Evolutionary conservation across 2,888 invertebrate species (phyloP), one percentile per base, ranked within the genome.

Genomic region (Meta bourneti): DNA sequence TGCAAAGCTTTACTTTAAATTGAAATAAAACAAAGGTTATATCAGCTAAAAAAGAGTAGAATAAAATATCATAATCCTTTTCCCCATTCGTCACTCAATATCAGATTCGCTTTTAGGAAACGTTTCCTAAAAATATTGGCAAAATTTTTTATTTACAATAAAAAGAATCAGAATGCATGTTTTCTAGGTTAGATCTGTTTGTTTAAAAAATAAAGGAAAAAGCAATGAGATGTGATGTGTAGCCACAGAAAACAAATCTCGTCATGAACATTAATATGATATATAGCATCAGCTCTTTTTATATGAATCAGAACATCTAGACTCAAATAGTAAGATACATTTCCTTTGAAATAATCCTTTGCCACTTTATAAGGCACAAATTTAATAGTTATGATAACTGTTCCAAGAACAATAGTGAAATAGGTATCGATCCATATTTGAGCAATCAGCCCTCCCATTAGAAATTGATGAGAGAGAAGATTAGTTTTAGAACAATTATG

Each of bases 301-400:
- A 69, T 19, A 75, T 70, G 69, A 78, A 86, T 77, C 48, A 78
- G 69, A 69, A 86, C 49, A 77, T 61, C 61, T 85, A 84, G 52
- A 74, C 61, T 54, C 84, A 84, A 84, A 84, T 84, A 69, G 85
- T 34, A 86, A 81, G 74, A 79, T 71, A 80, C 78, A 61, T 70
- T 82, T 79, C 75, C 69, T 77, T 69, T 70, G 72, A 90, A 90
- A 77, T 90, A 90, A 84, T 19, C 54, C 61, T 72, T 83, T 83
- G 83, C 89, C 89, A 90, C 61, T 71, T 72, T 71, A 84, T 90
- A 90, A 90, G 89, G 89, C 89, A 90, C 89, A 90, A 89, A 82
- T 89, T 89, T 83, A 84, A 80, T 83, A 89, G 77, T 72, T 48
- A 70, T 81, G 80, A 88, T 81, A 61, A 71, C 72, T 87, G 52